Evolutionary conservation across 2,113 vertebrate species (phyloP).

Genomic region (Gymnarchus niloticus): DNA sequence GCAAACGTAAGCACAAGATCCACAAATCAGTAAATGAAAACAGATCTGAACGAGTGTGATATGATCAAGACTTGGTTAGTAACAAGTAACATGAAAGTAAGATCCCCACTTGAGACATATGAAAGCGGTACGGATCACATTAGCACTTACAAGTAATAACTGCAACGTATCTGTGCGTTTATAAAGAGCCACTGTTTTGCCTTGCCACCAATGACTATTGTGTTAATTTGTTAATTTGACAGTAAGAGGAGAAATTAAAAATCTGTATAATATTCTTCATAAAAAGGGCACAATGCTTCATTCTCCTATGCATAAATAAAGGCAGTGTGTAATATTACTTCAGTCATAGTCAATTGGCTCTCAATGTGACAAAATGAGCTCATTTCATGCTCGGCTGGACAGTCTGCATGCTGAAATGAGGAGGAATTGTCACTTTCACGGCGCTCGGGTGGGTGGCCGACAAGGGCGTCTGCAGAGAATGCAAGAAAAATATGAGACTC

Average conservation of each 20-base stretch:
- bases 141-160: not conserved
- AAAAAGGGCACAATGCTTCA: constrained; percentile 3
- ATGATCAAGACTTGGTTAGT: not conserved
- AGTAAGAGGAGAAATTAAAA: not conserved
- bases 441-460: not conserved
- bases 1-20: not conserved
- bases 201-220: not conserved
- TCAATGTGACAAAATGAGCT: constrained; percentile 25
- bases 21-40: not conserved
- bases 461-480: not conserved
- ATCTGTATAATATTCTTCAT: not conserved
- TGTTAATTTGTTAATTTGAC: not conserved
- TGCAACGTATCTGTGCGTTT: not conserved
- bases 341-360: constrained; percentile 23
- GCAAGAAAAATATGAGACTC: constrained; percentile 11
- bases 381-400: constrained; percentile 28
- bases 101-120: not conserved
- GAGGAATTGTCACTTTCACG: constrained; percentile 12
- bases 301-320: constrained; percentile 20
- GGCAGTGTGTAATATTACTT: constrained; percentile 20
- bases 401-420: constrained; percentile 21
- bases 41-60: not conserved
- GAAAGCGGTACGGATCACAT: not conserved
- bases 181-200: not conserved
- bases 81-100: not conserved